Evolutionary conservation across 1,140 invertebrate genomes (phyloP).

Genomic region (Temnothorax nylanderi): DNA sequence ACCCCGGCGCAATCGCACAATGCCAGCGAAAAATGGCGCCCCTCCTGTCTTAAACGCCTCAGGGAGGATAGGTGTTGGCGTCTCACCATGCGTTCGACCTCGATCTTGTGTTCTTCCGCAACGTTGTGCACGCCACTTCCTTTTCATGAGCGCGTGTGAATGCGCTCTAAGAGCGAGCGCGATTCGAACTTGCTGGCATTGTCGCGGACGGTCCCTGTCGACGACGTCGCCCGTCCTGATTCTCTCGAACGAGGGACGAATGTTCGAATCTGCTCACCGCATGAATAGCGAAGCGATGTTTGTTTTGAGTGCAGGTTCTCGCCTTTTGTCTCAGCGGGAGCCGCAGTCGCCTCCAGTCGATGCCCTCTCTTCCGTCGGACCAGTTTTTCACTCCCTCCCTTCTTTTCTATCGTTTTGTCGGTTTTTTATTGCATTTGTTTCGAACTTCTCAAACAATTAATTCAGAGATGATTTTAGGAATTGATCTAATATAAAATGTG

Average conservation of each 20-base stretch:
- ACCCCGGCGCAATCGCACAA: conserved; percentile 35
- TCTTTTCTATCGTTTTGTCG: background rate
- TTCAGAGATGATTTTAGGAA: background rate
- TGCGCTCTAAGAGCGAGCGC: conserved; percentile 72
- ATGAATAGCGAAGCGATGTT: conserved; percentile 83
- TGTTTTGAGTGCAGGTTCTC: conserved; percentile 84
- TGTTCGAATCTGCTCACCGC: conserved; percentile 73
- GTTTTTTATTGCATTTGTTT: conserved; percentile 10
- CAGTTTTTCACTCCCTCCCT: background rate
- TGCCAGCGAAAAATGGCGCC: conserved; percentile 30
- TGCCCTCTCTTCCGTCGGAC: background rate
- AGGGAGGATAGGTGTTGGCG: conserved; percentile 74
- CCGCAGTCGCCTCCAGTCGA: conserved; percentile 68
- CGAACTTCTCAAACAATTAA: background rate
- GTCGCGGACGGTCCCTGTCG: conserved; percentile 64
- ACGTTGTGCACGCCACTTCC: conserved; percentile 71
- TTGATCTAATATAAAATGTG: background rate
- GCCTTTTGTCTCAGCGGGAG: conserved; percentile 80
- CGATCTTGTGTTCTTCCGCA: conserved; percentile 55
- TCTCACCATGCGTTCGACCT: conserved; percentile 73
- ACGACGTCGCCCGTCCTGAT: conserved; percentile 34
- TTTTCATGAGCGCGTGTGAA: conserved; percentile 80
- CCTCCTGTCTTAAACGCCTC: conserved; percentile 60
- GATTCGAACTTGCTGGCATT: conserved; percentile 76
- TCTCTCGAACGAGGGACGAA: conserved; percentile 68